Conservation (phyloP, 2,888 invertebrate genomes). For the Xestia c-nigrum region DNA sequence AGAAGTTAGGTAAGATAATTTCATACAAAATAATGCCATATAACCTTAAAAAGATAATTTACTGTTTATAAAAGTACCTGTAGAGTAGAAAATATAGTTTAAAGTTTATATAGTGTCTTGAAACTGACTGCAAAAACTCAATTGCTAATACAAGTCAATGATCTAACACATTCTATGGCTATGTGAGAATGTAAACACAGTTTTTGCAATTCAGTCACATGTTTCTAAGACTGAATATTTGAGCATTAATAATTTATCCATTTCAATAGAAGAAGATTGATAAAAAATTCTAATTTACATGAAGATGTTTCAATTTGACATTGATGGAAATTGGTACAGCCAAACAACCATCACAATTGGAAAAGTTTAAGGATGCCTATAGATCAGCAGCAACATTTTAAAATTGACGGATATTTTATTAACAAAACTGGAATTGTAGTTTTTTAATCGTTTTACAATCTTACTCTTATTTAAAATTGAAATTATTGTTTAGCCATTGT, state of each 20-base stretch:
- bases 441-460: not conserved
- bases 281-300: not conserved
- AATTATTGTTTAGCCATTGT: conserved; percentile 20
- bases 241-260: not conserved
- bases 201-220: conserved; percentile 38
- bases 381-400: not conserved
- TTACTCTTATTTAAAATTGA: conserved; percentile 14
- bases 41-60: conserved; percentile 36
- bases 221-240: conserved; percentile 32
- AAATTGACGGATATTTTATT: not conserved
- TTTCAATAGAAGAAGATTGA: not conserved
- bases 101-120: not conserved
- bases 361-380: not conserved
- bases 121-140: conserved; percentile 34
- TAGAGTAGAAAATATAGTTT: conserved; percentile 21
- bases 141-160: conserved; percentile 56
- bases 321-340: not conserved
- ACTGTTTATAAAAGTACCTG: not conserved
- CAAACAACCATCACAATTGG: not conserved
- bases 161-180: conserved; percentile 49
- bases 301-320: conserved; percentile 1
- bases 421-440: not conserved
- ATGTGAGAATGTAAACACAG: conserved; percentile 62
- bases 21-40: conserved; percentile 20
- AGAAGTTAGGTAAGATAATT: conserved; percentile 12